A percentile compares a stretch with the other conserved stretches of the same genome.
Evolutionary conservation across 2,113 vertebrate species (phyloP).

Genomic region (Thomomys bottae): DNA sequence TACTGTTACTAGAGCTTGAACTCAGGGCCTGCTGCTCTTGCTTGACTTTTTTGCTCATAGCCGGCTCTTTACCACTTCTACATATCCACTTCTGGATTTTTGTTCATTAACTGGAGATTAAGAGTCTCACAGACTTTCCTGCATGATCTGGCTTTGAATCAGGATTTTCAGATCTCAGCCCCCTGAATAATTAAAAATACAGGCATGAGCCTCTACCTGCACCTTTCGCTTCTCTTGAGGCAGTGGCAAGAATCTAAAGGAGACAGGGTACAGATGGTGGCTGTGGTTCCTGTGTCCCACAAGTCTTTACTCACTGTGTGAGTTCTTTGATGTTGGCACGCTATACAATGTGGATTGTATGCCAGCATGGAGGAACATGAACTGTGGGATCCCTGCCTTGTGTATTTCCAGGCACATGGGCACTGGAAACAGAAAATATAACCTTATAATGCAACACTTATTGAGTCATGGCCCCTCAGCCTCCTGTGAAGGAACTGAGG

Average conservation of each 20-base stretch:
- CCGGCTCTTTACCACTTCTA: no score
- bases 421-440: neutral
- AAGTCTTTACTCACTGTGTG: accelerated
- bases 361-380: neutral
- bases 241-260: neutral
- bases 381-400: neutral
- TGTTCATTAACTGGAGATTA: no score
- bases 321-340: neutral
- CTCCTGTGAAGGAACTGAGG: neutral
- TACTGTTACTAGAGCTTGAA: no score
- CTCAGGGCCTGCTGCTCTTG: no score
- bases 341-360: neutral
- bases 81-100: no score
- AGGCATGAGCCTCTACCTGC: no score
- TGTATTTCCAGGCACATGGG: neutral
- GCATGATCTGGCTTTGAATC: no score
- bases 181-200: no score
- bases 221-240: neutral
- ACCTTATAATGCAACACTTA: neutral
- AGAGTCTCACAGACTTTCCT: no score
- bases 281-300: neutral
- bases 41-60: no score
- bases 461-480: neutral
- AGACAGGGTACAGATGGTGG: no score
- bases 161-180: no score